Evolutionary conservation across 2,888 invertebrate species (phyloP), one percentile per base, ranked within the genome.

Genomic region (Argyra leucocephala): DNA sequence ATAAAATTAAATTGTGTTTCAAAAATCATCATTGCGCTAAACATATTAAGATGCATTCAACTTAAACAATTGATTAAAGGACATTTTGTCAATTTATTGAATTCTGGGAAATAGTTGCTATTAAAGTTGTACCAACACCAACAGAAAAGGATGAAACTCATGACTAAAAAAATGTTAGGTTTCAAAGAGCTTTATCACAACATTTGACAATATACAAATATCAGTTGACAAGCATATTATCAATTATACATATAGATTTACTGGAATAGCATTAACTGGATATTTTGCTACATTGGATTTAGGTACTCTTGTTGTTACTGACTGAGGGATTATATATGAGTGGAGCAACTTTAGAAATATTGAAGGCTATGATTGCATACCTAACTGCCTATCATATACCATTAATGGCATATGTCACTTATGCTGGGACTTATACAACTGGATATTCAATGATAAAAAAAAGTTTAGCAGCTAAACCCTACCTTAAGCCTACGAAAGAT

Each of bases 331-430:
- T 85, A 31, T 81, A 86, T 69, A 71, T 86, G 7, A 83, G 85
- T 61, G 80, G 82, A 0, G 80, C 81, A 37, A 79, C 82, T 10
- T 76, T 93, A 62, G 83, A 86, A 66, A 72, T 84, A 0, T 81
- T 84, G 1, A 96, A 96, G 79, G 85, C 87, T 67, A 69, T 86
- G 12, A 74, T 95, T 26, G 91, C 91, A 3, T 87, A 89, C 73
- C 95, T 95, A 1, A 82, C 91, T 10, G 85, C 88, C 6, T 97
- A 88, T 76, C 96, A 97, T n/a, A n/a, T 76, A 86, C 88, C 66
- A 85, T 86, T 68, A 96, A 95, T 77, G 96, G 96, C 68, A 82
- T 96, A 66, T 85, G 97, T 68, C 96, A 96, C 83, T 83, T 97
- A 80, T 84, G 90, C 63, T 93, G 92, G 92, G 91, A 93, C 72